Conservation (phyloP, 2,888 invertebrate genomes). For the Ectemnius continuus region DNA sequence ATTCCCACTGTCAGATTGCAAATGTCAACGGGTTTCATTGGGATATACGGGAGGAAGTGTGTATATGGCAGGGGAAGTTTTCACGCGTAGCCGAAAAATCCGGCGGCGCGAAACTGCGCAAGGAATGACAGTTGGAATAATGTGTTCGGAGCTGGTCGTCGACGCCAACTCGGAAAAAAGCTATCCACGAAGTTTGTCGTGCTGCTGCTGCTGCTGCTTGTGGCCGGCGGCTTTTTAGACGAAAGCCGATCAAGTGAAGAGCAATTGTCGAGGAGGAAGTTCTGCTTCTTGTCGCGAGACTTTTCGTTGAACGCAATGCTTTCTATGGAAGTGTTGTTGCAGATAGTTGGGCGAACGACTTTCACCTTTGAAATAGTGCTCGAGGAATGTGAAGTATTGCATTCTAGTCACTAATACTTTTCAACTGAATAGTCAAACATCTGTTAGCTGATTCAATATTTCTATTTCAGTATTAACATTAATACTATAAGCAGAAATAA, state of each 20-base stretch:
- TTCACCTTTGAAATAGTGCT: no score
- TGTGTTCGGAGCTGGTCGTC: constrained; percentile 13
- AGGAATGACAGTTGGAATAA: constrained; percentile 23
- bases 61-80: background rate
- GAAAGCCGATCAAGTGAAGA: background rate
- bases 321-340: no score
- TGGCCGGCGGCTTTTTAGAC: constrained; percentile 4
- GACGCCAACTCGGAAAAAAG: constrained; percentile 12
- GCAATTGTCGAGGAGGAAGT: background rate
- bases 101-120: background rate
- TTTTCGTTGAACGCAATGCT: background rate
- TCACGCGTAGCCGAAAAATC: constrained; percentile 20
- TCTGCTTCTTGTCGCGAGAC: background rate
- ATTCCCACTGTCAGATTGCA: no score
- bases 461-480: no score
- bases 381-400: no score
- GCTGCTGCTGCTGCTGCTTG: constrained; percentile 17
- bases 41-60: no score
- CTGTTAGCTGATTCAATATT: no score
- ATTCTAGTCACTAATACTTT: no score
- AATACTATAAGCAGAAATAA: no score
- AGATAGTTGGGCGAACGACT: no score
- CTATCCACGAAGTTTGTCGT: constrained; percentile 16
- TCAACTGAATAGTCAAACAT: no score
- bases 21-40: no score